Conservation (phyloP, 2,888 invertebrate genomes). For the Biston stratarius region DNA sequence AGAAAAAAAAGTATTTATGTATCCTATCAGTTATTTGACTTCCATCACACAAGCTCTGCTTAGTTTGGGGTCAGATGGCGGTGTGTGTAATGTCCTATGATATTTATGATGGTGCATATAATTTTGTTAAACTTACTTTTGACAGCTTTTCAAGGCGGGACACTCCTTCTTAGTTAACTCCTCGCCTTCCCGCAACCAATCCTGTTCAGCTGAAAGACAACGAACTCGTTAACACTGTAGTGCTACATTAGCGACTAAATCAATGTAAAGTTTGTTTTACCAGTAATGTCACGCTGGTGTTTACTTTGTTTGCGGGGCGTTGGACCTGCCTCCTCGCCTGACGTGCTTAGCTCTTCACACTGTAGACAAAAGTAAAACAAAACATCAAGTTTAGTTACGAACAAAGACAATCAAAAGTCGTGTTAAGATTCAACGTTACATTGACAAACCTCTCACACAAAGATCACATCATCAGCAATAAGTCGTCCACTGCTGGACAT, state of each 20-base stretch:
- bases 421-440: too few relatives aligned
- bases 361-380: constrained; percentile 49
- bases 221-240: constrained; percentile 3
- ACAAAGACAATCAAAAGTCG: too few relatives aligned
- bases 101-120: too few relatives aligned
- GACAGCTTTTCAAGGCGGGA: constrained; percentile 76
- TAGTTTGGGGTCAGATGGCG: too few relatives aligned
- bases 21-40: too few relatives aligned
- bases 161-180: constrained; percentile 80
- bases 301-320: constrained; percentile 88
- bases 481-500: too few relatives aligned
- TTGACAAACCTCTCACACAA: too few relatives aligned
- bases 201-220: constrained; percentile 73
- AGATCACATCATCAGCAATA: too few relatives aligned
- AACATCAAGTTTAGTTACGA: too few relatives aligned
- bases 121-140: constrained; percentile 69
- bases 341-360: constrained; percentile 87
- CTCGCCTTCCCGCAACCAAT: constrained; percentile 83
- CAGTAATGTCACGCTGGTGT: constrained; percentile 80
- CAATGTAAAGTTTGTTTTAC: constrained; percentile 54
- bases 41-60: too few relatives aligned
- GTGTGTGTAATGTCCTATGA: too few relatives aligned
- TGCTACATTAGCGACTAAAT: constrained; percentile 1
- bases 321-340: constrained; percentile 85
- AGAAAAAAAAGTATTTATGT: too few relatives aligned